Evolutionary conservation across 2,888 invertebrate species (phyloP), one percentile per base, ranked within the genome.

Genomic region (Eucera pruinosa): DNA sequence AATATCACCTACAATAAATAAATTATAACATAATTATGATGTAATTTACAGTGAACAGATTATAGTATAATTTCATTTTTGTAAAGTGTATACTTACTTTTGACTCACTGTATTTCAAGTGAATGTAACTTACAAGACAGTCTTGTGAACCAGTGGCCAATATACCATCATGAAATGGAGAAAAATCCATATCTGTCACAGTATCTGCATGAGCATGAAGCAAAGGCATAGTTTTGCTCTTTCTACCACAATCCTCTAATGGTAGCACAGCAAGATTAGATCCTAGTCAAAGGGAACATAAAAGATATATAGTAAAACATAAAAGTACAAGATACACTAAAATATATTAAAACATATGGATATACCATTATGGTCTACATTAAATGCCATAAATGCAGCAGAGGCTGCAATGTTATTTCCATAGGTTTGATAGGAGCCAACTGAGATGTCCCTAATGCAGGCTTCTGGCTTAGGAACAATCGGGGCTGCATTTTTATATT

Each of bases 401-500:
- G 98, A 98, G 27, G 98, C 97, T 89, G 97, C 95, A 89, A 99
- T 98, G 92, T 98, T 98, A 93, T 98, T 98, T 73, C 98, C 98
- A 93, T 97, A 98, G 20, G 98, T 98, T 91, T 97, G 97, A 93
- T 98, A 97, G 39, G 97, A 97, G 33, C 98, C 98, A 73, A 98
- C 97, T 88, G 96, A 96, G 86, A 99, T 95, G 92, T 98, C 98
- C 85, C 97, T 95, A 84, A 95, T 92, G 94, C 96, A 96, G 84
- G 97, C 96, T 94, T 98, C 98, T 75, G 98, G 97, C 92, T 98
- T 98, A 45, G 98, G 98, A 89, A 98, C 96, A 90, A 98, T 98
- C 50, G 98, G 98, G 85, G 97, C 96, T 81, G 98, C 98, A 96
- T 99, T 99, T 95, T 98, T 99, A 93, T 97, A 99, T 93, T 99